Evolutionary conservation across 2,797 vertebrate species (phyloP).

Genomic region (Lepus oiostolus): DNA sequence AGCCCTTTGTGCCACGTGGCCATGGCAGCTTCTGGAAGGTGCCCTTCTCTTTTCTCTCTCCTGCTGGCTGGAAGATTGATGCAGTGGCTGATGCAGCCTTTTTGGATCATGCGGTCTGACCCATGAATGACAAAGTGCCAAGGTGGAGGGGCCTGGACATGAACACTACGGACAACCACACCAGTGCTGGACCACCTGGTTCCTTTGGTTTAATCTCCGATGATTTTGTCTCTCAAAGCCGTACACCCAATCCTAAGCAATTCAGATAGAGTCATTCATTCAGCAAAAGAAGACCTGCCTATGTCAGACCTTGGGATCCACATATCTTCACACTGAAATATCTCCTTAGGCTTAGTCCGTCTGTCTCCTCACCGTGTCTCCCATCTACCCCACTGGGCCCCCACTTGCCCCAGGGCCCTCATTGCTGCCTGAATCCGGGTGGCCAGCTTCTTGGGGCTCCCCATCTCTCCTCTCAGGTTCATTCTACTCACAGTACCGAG

Average conservation of each 20-base stretch:
- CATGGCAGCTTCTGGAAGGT: not conserved
- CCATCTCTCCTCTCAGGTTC: not conserved
- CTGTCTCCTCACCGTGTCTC: not conserved
- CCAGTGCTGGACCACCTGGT: not conserved
- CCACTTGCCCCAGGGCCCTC: not conserved
- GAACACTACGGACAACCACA: not conserved
- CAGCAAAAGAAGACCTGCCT: not conserved
- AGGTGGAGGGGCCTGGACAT: not conserved
- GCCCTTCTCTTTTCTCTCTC: not conserved
- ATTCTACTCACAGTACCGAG: not conserved
- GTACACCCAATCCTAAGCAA: not conserved
- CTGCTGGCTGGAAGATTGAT: conserved; percentile 1
- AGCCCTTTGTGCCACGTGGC: not conserved
- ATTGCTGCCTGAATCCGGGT: not conserved
- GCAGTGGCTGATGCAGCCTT: not conserved
- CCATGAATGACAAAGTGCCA: not conserved
- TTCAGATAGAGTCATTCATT: not conserved
- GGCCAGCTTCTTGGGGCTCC: not conserved
- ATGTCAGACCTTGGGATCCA: not conserved
- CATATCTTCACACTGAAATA: not conserved
- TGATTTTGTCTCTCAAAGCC: not conserved
- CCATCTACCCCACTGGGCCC: not conserved
- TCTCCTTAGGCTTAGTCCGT: not conserved
- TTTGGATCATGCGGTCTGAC: not conserved
- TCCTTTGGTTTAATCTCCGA: not conserved